Evolutionary conservation across 2,113 vertebrate genomes (phyloP).

Genomic region (Amia ocellicauda): DNA sequence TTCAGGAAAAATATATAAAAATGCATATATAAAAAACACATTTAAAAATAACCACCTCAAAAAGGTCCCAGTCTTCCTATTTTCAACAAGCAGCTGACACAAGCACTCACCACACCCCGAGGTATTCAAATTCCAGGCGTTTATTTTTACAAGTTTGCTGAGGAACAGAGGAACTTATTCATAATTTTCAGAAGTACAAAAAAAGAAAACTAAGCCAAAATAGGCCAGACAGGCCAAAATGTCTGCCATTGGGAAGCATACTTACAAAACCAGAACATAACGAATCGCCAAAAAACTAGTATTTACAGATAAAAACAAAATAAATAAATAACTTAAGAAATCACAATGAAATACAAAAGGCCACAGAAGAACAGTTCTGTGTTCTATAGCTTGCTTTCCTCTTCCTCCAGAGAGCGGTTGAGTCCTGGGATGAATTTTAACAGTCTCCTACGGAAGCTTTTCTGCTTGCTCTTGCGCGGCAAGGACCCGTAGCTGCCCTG

Average conservation of each 20-base stretch:
- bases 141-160: conserved; percentile 42
- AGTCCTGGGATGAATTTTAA: conserved; percentile 94
- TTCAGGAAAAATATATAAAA: too few species aligned
- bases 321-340: conserved; percentile 76
- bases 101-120: too few species aligned
- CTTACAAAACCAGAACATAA: conserved; percentile 33
- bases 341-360: conserved; percentile 23
- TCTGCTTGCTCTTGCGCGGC: conserved; percentile 78
- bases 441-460: conserved; percentile 82
- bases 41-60: too few species aligned
- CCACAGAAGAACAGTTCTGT: not conserved
- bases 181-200: conserved; percentile 18
- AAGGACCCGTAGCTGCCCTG: conserved; percentile 51
- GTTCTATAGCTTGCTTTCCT: conserved; percentile 89
- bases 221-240: conserved; percentile 21
- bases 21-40: too few species aligned
- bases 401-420: conserved; percentile 89
- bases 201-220: conserved; percentile 36
- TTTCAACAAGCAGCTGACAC: too few species aligned
- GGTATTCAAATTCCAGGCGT: conserved; percentile 28
- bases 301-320: conserved; percentile 41
- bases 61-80: too few species aligned
- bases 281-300: too few species aligned
- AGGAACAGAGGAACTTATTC: conserved; percentile 16
- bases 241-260: conserved; percentile 6